Conservation (phyloP, 2,888 invertebrate genomes). For the Sympetrum striolatum region DNA sequence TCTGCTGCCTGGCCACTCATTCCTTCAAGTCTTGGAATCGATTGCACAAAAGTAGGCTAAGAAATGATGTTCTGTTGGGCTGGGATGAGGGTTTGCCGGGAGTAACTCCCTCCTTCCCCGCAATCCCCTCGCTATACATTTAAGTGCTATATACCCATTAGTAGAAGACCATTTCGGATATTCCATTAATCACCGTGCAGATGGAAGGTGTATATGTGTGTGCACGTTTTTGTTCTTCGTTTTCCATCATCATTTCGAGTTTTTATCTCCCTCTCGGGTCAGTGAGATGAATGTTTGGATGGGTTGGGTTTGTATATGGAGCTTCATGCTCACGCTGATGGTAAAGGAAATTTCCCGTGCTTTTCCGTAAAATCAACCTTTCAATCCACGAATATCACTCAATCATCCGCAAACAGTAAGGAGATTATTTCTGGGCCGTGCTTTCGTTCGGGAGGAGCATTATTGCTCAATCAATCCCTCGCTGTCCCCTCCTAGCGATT, state of each 20-base stretch:
- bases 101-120: neutral
- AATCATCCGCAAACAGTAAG: neutral
- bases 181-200: conserved; percentile 32
- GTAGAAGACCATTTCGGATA: conserved; percentile 8
- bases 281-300: neutral
- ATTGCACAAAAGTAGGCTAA: conserved; percentile 43
- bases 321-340: neutral
- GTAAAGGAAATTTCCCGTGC: neutral
- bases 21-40: conserved; percentile 34
- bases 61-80: conserved; percentile 31
- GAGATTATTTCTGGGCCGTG: neutral
- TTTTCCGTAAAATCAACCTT: neutral
- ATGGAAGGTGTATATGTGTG: conserved; percentile 12
- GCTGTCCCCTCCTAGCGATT: neutral
- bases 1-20: conserved; percentile 42
- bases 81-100: conserved; percentile 1
- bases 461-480: neutral
- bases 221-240: neutral
- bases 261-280: neutral
- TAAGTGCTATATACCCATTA: conserved; percentile 29
- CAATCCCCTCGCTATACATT: neutral
- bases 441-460: neutral
- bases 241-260: neutral
- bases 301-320: neutral
- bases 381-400: neutral